These are phyloP conservation scores for Sciaenops ocellatus DNA, from an alignment of 2,797 vertebrate genomes.

Conservation along the genomic window DNA sequence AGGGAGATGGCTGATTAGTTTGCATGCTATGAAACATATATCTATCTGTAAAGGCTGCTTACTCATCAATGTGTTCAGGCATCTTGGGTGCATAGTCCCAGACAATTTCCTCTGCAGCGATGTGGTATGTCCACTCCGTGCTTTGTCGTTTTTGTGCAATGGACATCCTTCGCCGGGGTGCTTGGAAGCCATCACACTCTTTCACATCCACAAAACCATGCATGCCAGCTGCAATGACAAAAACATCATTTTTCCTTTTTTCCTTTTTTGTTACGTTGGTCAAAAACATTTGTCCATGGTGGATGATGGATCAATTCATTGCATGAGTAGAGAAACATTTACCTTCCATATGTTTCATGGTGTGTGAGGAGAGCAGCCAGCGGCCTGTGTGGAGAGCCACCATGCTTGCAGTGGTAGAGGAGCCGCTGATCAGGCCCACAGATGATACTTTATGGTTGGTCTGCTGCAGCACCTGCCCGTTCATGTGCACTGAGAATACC, in stretches of 20 bases:
- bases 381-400: slow-evolving; percentile 86
- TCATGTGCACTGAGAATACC: slow-evolving; percentile 95
- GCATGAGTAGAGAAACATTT: slow-evolving; percentile 47
- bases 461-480: slow-evolving; percentile 92
- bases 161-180: slow-evolving; percentile 79
- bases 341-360: slow-evolving; percentile 91
- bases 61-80: slow-evolving; percentile 88
- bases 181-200: slow-evolving; percentile 81
- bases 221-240: slow-evolving; percentile 87
- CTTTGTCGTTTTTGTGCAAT: slow-evolving; percentile 81
- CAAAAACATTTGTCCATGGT: neutral
- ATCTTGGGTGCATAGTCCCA: slow-evolving; percentile 93
- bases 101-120: slow-evolving; percentile 92
- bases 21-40: neutral
- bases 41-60: slow-evolving; percentile 56
- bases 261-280: neutral
- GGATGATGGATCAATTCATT: neutral
- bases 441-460: slow-evolving; percentile 88
- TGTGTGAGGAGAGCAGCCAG: slow-evolving; percentile 92
- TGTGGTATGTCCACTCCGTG: slow-evolving; percentile 91
- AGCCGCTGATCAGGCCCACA: slow-evolving; percentile 89
- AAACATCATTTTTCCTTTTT: neutral
- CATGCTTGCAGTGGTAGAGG: slow-evolving; percentile 89
- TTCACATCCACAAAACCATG: slow-evolving; percentile 87
- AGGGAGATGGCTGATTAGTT: neutral